Evolutionary conservation across 2,888 invertebrate species (phyloP).

Genomic region (Pristionchus entomophagus): DNA sequence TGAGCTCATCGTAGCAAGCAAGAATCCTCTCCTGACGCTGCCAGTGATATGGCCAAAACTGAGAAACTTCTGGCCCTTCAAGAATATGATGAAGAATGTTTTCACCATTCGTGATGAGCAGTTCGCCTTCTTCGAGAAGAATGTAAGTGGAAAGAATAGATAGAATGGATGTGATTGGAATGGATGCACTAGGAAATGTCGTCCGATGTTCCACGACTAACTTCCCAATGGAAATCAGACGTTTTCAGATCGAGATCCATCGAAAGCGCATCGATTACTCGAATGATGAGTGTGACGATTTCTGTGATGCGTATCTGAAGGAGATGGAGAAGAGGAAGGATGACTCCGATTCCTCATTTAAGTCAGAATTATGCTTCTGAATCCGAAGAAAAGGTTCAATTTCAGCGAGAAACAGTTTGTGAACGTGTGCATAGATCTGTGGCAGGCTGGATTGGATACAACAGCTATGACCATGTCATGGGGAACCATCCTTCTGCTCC

Average conservation of each 20-base stretch:
- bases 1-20: background rate
- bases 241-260: constrained; percentile 35
- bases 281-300: constrained; percentile 24
- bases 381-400: background rate
- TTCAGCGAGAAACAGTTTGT: constrained; percentile 38
- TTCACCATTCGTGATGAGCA: background rate
- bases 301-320: constrained; percentile 45
- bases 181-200: no score
- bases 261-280: constrained; percentile 22
- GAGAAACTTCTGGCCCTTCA: background rate
- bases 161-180: background rate
- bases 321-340: constrained; percentile 35
- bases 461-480: constrained; percentile 61
- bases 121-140: constrained; percentile 31
- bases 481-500: constrained; percentile 55
- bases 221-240: background rate
- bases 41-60: background rate
- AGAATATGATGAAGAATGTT: background rate
- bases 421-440: constrained; percentile 55
- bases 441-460: constrained; percentile 65
- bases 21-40: background rate
- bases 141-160: background rate
- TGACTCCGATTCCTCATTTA: background rate
- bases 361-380: background rate
- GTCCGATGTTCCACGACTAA: no score